A percentile compares a stretch with the other conserved stretches of the same genome.
Evolutionary conservation across 1,140 invertebrate genomes (phyloP).

Genomic region (Drosophila tsacasi): DNA sequence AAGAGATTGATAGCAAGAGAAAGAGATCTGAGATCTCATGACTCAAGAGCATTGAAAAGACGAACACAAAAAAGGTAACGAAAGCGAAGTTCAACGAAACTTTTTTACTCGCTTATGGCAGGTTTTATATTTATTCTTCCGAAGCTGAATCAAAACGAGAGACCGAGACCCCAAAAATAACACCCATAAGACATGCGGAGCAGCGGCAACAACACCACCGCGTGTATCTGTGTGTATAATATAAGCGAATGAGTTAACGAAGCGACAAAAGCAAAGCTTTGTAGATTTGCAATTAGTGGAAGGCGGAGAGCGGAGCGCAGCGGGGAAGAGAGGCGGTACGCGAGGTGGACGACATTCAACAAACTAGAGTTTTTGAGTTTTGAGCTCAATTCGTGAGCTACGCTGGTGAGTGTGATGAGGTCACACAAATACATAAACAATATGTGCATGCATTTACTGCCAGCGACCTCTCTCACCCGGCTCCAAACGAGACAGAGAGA

Average conservation of each 20-base stretch:
- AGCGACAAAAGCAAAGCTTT: constrained; percentile 55
- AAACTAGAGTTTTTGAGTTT: constrained; percentile 42
- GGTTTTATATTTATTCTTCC: constrained; percentile 55
- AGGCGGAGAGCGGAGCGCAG: constrained; percentile 15
- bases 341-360: constrained; percentile 76
- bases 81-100: constrained; percentile 72
- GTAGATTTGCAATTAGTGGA: constrained; percentile 69
- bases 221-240: constrained; percentile 5
- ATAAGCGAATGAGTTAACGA: constrained; percentile 63
- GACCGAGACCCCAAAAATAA: constrained; percentile 61
- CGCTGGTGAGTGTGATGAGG: constrained; percentile 57
- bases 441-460: constrained; percentile 12
- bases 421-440: constrained; percentile 36
- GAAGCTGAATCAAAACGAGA: constrained; percentile 42
- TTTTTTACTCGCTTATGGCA: constrained; percentile 32
- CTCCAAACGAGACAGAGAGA: not conserved
- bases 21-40: not conserved
- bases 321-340: constrained; percentile 9
- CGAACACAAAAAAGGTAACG: constrained; percentile 15
- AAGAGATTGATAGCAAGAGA: not conserved
- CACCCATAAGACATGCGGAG: constrained; percentile 20
- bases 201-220: constrained; percentile 21
- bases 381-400: constrained; percentile 9
- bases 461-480: constrained; percentile 21
- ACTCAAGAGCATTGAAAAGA: constrained; percentile 9